These are phyloP conservation scores for Drosophila lacicola DNA, from an alignment of 2,888 invertebrate species.

Conservation along the genomic window DNA sequence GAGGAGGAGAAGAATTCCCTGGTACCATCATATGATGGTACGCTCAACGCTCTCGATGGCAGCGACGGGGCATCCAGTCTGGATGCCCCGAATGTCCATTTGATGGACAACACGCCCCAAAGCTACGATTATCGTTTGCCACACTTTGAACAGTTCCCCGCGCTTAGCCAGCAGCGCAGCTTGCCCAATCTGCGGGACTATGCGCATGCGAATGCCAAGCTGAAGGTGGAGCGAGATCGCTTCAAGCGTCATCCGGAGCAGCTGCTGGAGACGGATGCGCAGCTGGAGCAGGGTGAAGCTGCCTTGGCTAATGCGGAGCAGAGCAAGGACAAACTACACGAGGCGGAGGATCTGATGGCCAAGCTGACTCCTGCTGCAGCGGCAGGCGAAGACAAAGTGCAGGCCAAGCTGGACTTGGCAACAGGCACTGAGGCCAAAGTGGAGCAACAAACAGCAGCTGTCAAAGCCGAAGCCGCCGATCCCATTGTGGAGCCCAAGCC, in stretches of 20 bases:
- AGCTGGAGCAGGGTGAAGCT: neutral
- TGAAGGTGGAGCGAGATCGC: slow-evolving; percentile 21
- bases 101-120: slow-evolving; percentile 43
- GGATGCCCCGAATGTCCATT: neutral
- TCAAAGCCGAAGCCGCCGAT: neutral
- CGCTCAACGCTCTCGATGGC: neutral
- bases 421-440: neutral
- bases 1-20: slow-evolving; percentile 6
- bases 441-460: neutral
- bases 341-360: slow-evolving; percentile 8
- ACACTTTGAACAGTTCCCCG: slow-evolving; percentile 38
- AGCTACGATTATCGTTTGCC: slow-evolving; percentile 56
- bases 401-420: neutral
- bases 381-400: neutral
- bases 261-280: neutral
- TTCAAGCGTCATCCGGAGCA: slow-evolving; percentile 43
- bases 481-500: neutral
- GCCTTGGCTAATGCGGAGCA: neutral
- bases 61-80: neutral
- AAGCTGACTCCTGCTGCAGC: slow-evolving; percentile 1
- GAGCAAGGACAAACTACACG: neutral
- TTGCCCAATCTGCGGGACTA: slow-evolving; percentile 43
- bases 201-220: slow-evolving; percentile 31
- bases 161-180: slow-evolving; percentile 21
- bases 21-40: slow-evolving; percentile 8